Evolutionary conservation across 2,113 vertebrate genomes (phyloP), one percentile per base, ranked within the genome.

Genomic region (Xenopus borealis): DNA sequence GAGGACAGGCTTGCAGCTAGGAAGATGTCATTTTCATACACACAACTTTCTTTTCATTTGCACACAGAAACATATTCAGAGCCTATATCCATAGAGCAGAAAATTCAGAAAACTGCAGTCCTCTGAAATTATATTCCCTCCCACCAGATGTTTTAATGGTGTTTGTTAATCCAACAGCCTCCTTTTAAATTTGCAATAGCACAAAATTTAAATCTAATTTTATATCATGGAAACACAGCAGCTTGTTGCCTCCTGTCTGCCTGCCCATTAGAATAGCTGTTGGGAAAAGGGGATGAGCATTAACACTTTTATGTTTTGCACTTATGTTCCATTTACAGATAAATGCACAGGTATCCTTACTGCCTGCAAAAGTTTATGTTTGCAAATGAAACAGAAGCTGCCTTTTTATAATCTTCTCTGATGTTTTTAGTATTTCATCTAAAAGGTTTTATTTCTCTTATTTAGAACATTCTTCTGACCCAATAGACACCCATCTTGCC

Each of bases 121-220:
- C 3, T 12, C 11, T 13, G 47, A 16, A 50, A 50, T 50, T 6
- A 16, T 50, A 50, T 50, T 50, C 7, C 1, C 33, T 40, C 33
- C 47, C 45, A 20, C 72, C 72, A 75, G 66, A 75, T 75, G 72
- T 75, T 74, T 57, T 50, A 53, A 53, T 8, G 53, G 50, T 46
- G 52, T 58, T 47, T 47, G 53, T 75, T 68, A 59, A 67, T 75
- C 33, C 44, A 1, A 55, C 50, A 53, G 59, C 64, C 18, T 55
- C 68, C 47, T 33, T 50, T 11, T 50, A 61, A 67, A 75, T 67
- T 50, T 75, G 40, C 40, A 61, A 58, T 59, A 50, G 64, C 58
- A 65, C 55, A 61, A 75, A 68, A 75, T 11, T 33, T 66, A 58
- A 67, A 58, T 40, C 45, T 4, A 40, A 61, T 33, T 75, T 50